Percentiles rank a stretch among this genome's conserved stretches.
phyloP scores from a whole-genome alignment of 1,140 invertebrate genomes.

The Temnothorax nylanderi region DNA sequence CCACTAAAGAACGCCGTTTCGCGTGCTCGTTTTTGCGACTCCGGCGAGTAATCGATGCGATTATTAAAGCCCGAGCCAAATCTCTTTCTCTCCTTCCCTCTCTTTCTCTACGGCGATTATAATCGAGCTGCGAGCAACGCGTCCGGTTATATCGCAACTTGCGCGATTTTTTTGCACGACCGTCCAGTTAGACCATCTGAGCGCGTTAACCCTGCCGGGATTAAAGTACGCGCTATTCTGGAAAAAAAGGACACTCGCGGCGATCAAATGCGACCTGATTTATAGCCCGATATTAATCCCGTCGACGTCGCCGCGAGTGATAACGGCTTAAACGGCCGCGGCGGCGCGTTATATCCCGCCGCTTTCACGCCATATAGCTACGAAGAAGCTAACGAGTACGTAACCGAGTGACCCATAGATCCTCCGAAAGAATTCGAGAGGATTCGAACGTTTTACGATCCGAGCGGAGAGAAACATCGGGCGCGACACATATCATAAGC shows the following conservation, averaged over 20 bases:
- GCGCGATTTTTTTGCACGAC: conserved; percentile 44
- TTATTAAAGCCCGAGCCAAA: conserved; percentile 44
- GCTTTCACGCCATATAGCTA: conserved; percentile 1
- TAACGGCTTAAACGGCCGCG: background rate
- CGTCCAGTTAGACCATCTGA: conserved; percentile 25
- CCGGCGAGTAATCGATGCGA: conserved; percentile 42
- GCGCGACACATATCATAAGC: background rate
- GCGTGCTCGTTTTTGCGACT: conserved; percentile 46
- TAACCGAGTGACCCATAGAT: conserved; percentile 2
- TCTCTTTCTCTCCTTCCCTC: background rate
- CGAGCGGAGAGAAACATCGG: background rate
- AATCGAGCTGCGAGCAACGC: conserved; percentile 28
- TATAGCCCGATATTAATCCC: conserved; percentile 38
- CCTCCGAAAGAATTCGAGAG: background rate
- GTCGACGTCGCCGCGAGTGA: background rate
- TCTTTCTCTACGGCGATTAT: conserved; percentile 19
- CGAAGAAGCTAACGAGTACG: conserved; percentile 19
- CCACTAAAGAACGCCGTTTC: conserved; percentile 45
- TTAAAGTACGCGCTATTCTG: conserved; percentile 29
- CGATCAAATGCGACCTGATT: conserved; percentile 27
- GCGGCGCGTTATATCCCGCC: background rate
- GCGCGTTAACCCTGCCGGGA: conserved; percentile 32
- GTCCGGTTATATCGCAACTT: conserved; percentile 4
- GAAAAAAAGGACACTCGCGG: background rate
- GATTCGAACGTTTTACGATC: conserved; percentile 41